Evolutionary conservation across 1,140 invertebrate species (phyloP), one percentile per base, ranked within the genome.

Genomic region (Leptoteleia sp.): DNA sequence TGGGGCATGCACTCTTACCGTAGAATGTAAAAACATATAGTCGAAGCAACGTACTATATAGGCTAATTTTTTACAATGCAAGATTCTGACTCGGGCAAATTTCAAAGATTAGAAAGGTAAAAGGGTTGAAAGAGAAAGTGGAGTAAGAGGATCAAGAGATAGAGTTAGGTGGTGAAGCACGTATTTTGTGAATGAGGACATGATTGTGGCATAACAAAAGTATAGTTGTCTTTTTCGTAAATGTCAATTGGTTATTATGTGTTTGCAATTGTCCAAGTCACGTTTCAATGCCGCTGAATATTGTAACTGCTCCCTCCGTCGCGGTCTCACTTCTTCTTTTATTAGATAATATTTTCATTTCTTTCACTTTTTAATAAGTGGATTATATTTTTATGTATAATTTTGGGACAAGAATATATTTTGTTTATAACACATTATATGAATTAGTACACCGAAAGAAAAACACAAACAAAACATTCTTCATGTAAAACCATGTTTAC

Each of bases 11-110:
- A 79, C 50, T 82, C 73, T 79, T 76, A 71, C 76, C 76, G 80
- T 79, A 82, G 64, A 80, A 47, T 72, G 67, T 77, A 73, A 68
- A 81, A 78, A 75, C 61, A 75, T 59, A 75, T 57, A 76, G 37
- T 77, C 76, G 81, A 83, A 81, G 80, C 82, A 82, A 82, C 40
- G 62, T 71, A 65, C 77, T 72, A 76, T 78, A 68, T 75, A 67
- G 33, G 75, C 68, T 70, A 64, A 61, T 42, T 75, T 71, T 54
- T 52, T 79, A 68, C 50, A 79, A 79, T 47, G 65, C 72, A 67
- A 73, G 33, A 70, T 54, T 78, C 52, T 64, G 42, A 52, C 15
- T 72, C 55, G 62, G 61, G 65, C 50, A 76, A 31, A 71, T 70
- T 76, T 19, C 25, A 62, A 67, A 68, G 54, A 40, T 55, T 50